These are phyloP conservation scores for Neolamprologus modestus DNA, from an alignment of 2,113 vertebrate genomes.

Conservation along the genomic window DNA sequence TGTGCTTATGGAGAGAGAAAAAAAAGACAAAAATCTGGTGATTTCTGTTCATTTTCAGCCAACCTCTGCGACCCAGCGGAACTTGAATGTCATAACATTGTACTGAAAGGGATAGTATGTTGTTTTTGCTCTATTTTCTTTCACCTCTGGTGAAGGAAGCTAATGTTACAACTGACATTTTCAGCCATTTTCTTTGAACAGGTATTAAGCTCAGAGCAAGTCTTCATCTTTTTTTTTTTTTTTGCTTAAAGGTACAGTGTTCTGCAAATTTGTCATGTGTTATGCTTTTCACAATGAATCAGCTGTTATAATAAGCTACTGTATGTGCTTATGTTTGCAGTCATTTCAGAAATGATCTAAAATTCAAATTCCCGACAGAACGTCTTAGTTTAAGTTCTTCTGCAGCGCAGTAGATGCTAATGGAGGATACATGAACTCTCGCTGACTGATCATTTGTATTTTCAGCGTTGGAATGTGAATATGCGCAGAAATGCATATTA, in stretches of 20 bases:
- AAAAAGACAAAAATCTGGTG: neutral
- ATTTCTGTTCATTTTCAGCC: slow-evolving; percentile 25
- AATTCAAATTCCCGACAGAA: slow-evolving; percentile 13
- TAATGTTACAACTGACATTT: slow-evolving; percentile 19
- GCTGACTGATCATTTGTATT: neutral
- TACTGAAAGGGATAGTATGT: slow-evolving; percentile 54
- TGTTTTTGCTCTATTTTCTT: neutral
- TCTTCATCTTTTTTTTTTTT: slow-evolving; percentile 18
- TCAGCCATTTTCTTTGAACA: slow-evolving; percentile 26
- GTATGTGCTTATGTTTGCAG: slow-evolving; percentile 47
- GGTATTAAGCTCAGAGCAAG: slow-evolving; percentile 10
- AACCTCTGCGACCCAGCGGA: slow-evolving; percentile 18
- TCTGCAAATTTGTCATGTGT: slow-evolving; percentile 51
- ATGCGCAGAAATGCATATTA: neutral
- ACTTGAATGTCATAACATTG: slow-evolving; percentile 58
- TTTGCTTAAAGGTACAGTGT: slow-evolving; percentile 67
- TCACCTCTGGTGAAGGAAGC: neutral
- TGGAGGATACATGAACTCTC: neutral
- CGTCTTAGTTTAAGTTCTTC: neutral
- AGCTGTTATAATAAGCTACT: slow-evolving; percentile 50
- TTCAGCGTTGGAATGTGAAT: neutral
- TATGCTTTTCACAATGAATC: slow-evolving; percentile 58
- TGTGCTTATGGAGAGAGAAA: neutral
- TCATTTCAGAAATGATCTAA: neutral
- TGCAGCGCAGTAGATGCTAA: neutral